Base-by-base conservation (phyloP, 2,113 vertebrate genomes). In the Pollachius pollachius region DNA sequence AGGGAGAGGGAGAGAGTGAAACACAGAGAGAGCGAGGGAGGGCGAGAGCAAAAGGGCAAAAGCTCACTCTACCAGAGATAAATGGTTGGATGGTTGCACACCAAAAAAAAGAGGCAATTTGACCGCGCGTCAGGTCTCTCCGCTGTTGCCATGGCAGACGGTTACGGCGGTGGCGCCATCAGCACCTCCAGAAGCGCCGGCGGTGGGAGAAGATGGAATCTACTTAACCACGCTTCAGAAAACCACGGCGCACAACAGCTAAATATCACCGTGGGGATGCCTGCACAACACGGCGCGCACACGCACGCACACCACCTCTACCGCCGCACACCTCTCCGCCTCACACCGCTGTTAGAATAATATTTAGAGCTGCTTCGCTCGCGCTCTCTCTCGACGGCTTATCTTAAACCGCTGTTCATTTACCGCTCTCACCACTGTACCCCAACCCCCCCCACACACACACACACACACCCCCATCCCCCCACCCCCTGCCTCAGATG, bases 401-500 rank as follows among this genome's bases (percentile, higher is more conserved):
- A 21, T 23, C 54, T 65, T 41, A 12, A 62, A 19, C 60, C 13
- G 19, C 60, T 11, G 2, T 62, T 27, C 48, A 21, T 48, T 27
- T 57, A n/a, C 3, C 59, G 21, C 59, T n/a, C 7, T 15, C 37
- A 11, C 37, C 37, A 41, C 37, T 41, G 37, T 41, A 1, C 11
- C 2, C 54, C 54, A 15, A 2, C 17, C 17, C 13, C 54, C 54
- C 17, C 54, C 54, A n/a, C n/a, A n/a, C n/a, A n/a, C n/a, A n/a
- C n/a, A n/a, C n/a, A n/a, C n/a, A n/a, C n/a, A n/a, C n/a, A n/a
- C n/a, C n/a, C n/a, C n/a, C n/a, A n/a, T n/a, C 67, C 58, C 41
- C 65, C 61, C 70, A 52, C 9, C 60, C 62, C 59, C 62, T 79
- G 77, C 80, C 77, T 83, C 81, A 76, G 78, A 84, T 81, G 86